Evolutionary conservation across 2,797 vertebrate species (phyloP).

Genomic region (Enteromius mattozi): DNA sequence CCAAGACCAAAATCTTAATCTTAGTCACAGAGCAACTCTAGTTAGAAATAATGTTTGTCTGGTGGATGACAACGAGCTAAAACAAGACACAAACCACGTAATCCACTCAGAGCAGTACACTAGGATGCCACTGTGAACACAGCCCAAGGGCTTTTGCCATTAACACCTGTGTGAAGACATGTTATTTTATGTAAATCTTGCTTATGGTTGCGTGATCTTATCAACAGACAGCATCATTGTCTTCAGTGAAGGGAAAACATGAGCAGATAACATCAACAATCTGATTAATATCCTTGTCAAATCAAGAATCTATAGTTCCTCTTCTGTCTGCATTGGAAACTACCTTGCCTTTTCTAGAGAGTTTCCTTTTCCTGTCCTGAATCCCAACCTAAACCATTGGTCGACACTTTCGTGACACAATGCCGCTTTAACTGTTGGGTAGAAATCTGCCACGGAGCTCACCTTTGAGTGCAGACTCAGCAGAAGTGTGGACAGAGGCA

Average conservation of each 20-base stretch:
- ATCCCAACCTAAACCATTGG: background rate
- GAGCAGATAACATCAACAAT: background rate
- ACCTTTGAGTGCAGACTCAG: no score
- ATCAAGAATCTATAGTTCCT: background rate
- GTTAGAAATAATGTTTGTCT: background rate
- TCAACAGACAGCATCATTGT: background rate
- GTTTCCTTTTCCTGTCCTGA: background rate
- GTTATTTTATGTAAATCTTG: background rate
- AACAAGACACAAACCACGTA: background rate
- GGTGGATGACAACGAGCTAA: background rate
- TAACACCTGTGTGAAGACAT: background rate
- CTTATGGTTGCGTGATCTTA: background rate
- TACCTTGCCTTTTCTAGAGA: background rate
- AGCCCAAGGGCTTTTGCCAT: background rate
- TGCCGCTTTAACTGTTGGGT: no score
- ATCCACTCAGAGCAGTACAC: background rate
- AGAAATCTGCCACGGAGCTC: no score
- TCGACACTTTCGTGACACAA: no score
- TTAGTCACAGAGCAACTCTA: background rate
- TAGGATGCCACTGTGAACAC: background rate
- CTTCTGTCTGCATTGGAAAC: background rate
- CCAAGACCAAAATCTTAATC: background rate
- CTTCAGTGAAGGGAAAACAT: background rate
- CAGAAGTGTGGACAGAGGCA: background rate
- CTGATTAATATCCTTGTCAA: background rate